Base-by-base conservation (phyloP, 2,797 vertebrate genomes). In the Poeciliopsis infans region DNA sequence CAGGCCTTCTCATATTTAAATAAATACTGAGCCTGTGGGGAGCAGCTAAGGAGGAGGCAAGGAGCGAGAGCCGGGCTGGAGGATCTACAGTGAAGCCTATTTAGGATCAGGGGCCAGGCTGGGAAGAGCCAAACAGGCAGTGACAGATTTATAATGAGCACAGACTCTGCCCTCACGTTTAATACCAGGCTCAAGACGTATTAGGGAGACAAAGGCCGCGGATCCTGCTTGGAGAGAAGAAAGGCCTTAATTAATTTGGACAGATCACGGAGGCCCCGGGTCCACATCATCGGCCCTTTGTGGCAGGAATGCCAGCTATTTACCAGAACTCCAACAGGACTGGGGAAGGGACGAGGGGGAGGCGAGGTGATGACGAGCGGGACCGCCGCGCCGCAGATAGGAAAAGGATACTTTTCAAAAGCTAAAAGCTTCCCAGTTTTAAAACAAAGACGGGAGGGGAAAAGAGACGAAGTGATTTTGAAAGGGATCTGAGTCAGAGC, bases 371-470 rank as follows among this genome's bases (percentile, higher is more conserved):
- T 96, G 96, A 97, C 92, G 95, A 95, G 93, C 86, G 91, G 85
- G 93, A 86, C 91, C 82, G 90, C 90, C 78, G 83, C 80, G 89
- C 89, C 90, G 89, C 86, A 89, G 96, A 96, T 94, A 95, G 96
- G 93, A 95, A 96, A 95, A 95, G 95, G 95, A 95, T 96, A 96
- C 94, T 95, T 96, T 96, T 96, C 95, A 96, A 96, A 96, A 95
- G 95, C 95, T 96, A 95, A 96, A 96, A 97, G 95, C 95, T 96
- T 97, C 95, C 95, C 95, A 94, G 95, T 96, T 96, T 96, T 95
- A 96, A 97, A 96, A 96, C 96, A 96, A 94, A 95, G 94, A 88
- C 86, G 86, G 91, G 93, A 85, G 86, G 90, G 91, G 47, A 49
- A 91, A 92, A 88, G 90, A 90, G 87, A 92, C 92, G 92, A 91